Conservation (phyloP, 2,113 vertebrate species). For the Ophiodon elongatus region DNA sequence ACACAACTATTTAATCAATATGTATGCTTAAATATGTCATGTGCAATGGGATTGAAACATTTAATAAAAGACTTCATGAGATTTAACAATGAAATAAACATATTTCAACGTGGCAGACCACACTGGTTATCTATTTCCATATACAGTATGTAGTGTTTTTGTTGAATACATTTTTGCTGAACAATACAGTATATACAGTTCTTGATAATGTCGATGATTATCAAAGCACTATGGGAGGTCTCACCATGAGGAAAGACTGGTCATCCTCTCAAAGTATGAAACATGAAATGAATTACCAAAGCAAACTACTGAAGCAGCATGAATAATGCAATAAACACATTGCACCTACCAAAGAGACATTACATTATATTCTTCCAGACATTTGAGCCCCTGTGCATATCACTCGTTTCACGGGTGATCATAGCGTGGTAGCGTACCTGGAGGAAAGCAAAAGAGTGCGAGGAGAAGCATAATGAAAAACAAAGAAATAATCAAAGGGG, state of each 20-base stretch:
- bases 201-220: slow-evolving; percentile 14
- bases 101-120: slow-evolving; percentile 27
- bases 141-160: not conserved
- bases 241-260: not conserved
- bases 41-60: slow-evolving; percentile 54
- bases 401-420: slow-evolving; percentile 86
- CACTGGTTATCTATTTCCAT: not conserved
- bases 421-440: slow-evolving; percentile 86
- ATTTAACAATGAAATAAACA: slow-evolving; percentile 27
- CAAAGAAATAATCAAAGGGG: slow-evolving; percentile 68
- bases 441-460: slow-evolving; percentile 66
- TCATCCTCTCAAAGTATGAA: slow-evolving; percentile 19
- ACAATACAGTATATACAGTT: not conserved
- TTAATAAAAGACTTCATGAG: slow-evolving; percentile 32
- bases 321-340: slow-evolving; percentile 86
- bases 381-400: slow-evolving; percentile 85
- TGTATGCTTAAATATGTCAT: slow-evolving; percentile 51
- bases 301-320: slow-evolving; percentile 87
- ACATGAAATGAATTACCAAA: slow-evolving; percentile 44
- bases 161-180: not conserved
- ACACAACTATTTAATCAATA: slow-evolving; percentile 59
- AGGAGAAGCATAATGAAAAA: slow-evolving; percentile 58
- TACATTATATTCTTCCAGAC: slow-evolving; percentile 77
- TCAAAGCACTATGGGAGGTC: slow-evolving; percentile 30
- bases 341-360: slow-evolving; percentile 80